Base-by-base conservation (phyloP, 2,888 invertebrate species). In the Gerosis bhagava region DNA sequence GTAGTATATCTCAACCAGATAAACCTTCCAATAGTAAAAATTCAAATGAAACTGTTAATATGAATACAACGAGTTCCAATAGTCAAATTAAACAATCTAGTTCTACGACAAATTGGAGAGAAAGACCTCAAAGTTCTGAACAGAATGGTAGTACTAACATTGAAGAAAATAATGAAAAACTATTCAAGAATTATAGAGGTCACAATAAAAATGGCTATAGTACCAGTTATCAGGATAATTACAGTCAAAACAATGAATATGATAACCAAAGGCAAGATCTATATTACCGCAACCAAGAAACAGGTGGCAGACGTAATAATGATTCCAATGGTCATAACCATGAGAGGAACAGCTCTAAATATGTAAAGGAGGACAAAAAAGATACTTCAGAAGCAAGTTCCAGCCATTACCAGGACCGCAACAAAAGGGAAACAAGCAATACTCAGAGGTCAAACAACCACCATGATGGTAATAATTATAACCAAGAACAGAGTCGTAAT, bases 91-190 rank as follows among this genome's bases (percentile, higher is more conserved):
- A 68, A 51, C 70, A 77, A 42, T 75, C 56, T 10, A 54, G 48
- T 37, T 59, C 78, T 39, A 64, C 76, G 44, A 67, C 65, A 13
- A 84, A 87, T 55, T 86, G 84, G 84, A 73, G 84, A 55, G 82
- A 84, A 53, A 65, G 80, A 54, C 73, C 80, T 5, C 69, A 71
- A 24, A 63, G 45, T 34, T 67, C 69, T 2, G 63, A 70, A 32
- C 60, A 67, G 44, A 70, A 50, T 56, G 62, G 57, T 46, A 62
- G 35, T 26, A 17, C 36, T 4, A 53, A 54, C 41, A 34, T 36
- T 22, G 55, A 60, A 36, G 37, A 53, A 25, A 48, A 31, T 36
- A 43, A n/a, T 36, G 54, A 57, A 5, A 53, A 53, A 34, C 69
- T 70, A 43, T 75, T 75, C 59, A 35, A 47, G 24, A 31, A 50